Conservation (phyloP, 2,797 vertebrate genomes). For the Galagoides demidoff region DNA sequence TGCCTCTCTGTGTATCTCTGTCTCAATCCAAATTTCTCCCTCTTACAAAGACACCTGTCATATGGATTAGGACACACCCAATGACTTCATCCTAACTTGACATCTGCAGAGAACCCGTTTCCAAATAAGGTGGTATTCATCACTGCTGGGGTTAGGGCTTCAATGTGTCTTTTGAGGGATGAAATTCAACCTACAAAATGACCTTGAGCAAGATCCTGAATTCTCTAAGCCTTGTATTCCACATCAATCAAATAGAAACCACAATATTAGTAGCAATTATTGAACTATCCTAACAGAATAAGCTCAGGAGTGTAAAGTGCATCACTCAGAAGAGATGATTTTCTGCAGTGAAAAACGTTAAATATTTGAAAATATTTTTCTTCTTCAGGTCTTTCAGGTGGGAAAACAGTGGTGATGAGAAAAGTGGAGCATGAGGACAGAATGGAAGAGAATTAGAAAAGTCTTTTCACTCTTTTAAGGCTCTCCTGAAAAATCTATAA, state of each 20-base stretch:
- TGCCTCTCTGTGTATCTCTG: too few relatives aligned
- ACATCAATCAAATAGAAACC: background rate
- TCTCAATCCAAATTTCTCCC: background rate
- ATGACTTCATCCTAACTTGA: background rate
- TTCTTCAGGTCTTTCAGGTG: background rate
- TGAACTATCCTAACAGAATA: background rate
- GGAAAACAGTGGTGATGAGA: too few relatives aligned
- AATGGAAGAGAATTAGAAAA: background rate
- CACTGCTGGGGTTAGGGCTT: background rate
- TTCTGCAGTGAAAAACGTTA: background rate
- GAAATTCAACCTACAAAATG: background rate
- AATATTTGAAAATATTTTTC: too few relatives aligned
- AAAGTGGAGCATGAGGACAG: too few relatives aligned
- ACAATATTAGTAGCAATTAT: rapidly evolving
- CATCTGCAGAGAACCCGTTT: background rate
- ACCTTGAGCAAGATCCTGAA: background rate
- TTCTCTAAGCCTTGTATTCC: too few relatives aligned
- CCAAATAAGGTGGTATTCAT: background rate
- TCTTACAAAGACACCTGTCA: background rate
- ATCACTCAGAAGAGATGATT: rapidly evolving
- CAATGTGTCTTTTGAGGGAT: background rate
- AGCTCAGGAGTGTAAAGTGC: rapidly evolving
- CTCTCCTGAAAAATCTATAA: background rate
- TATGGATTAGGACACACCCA: too few relatives aligned
- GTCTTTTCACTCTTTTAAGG: background rate